Percentiles rank a stretch among this genome's conserved stretches.
Evolutionary conservation across 2,888 invertebrate genomes (phyloP).

Genomic region (Drosophila setosimentum): DNA sequence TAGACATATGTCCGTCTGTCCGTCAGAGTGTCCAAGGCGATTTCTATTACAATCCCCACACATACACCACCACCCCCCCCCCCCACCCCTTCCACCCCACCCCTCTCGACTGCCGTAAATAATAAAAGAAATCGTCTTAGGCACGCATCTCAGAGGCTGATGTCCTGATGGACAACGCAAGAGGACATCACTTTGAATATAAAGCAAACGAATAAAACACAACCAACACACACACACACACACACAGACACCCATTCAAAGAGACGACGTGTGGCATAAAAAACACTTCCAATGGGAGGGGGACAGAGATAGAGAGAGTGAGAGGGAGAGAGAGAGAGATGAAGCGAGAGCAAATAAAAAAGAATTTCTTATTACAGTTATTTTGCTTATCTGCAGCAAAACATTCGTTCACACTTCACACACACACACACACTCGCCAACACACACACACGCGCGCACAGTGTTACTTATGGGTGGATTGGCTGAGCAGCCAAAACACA

Average conservation of each 20-base stretch:
- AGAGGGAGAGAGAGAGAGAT: not conserved
- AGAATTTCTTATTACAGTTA: slow-evolving; percentile 80
- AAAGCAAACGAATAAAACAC: slow-evolving; percentile 79
- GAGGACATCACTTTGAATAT: slow-evolving; percentile 81
- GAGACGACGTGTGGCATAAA: slow-evolving; percentile 72
- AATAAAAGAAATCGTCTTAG: slow-evolving; percentile 82
- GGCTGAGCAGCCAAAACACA: slow-evolving; percentile 22
- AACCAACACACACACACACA: slow-evolving; percentile 24
- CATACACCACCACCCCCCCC: not conserved
- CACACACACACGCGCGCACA: slow-evolving; percentile 28
- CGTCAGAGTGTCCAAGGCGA: slow-evolving; percentile 29
- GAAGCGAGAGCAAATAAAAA: slow-evolving; percentile 70
- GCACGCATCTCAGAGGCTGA: slow-evolving; percentile 71
- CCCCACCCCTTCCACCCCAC: too few relatives aligned
- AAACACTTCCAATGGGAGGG: slow-evolving; percentile 55
- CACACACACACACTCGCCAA: slow-evolving; percentile 35
- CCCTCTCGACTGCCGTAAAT: slow-evolving; percentile 63
- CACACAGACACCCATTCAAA: slow-evolving; percentile 3
- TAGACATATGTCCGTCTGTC: slow-evolving; percentile 62
- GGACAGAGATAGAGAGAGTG: not conserved
- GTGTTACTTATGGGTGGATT: slow-evolving; percentile 16
- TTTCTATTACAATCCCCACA: slow-evolving; percentile 58
- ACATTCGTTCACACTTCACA: slow-evolving; percentile 79
- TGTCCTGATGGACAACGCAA: slow-evolving; percentile 68
- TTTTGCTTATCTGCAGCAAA: slow-evolving; percentile 81